phyloP scores from a whole-genome alignment of 2,888 invertebrate genomes.

The Drosophila algonquin region DNA sequence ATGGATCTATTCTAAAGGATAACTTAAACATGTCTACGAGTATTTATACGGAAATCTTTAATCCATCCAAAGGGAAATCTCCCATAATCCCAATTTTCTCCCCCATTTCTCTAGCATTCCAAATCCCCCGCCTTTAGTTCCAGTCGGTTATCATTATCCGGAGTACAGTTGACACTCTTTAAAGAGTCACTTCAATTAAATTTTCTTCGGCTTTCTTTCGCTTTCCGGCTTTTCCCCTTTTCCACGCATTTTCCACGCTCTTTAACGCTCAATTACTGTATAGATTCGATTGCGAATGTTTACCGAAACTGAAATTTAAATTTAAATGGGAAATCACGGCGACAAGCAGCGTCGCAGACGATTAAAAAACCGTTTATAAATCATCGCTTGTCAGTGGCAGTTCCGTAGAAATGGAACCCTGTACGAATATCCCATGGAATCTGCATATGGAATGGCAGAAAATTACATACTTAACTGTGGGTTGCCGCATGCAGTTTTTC shows the following conservation, averaged over 20 bases:
- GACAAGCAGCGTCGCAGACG: constrained; percentile 43
- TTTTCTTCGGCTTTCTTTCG: background rate
- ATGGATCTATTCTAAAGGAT: no score
- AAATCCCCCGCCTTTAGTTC: background rate
- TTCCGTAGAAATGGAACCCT: constrained; percentile 5
- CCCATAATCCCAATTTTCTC: background rate
- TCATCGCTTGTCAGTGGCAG: constrained; percentile 55
- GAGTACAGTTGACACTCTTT: constrained; percentile 23
- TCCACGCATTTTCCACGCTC: constrained; percentile 36
- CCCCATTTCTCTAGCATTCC: background rate
- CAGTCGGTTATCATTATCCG: background rate
- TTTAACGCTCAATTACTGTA: constrained; percentile 52
- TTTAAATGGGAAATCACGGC: constrained; percentile 20
- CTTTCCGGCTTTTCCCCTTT: constrained; percentile 6
- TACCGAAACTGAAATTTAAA: constrained; percentile 31
- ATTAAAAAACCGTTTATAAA: constrained; percentile 70
- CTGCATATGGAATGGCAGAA: constrained; percentile 50
- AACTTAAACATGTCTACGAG: no score
- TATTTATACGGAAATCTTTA: no score
- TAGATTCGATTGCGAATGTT: constrained; percentile 61
- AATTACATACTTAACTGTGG: constrained; percentile 59
- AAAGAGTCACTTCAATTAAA: constrained; percentile 14
- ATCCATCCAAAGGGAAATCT: no score
- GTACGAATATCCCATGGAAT: constrained; percentile 11
- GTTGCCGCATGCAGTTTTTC: constrained; percentile 64